Base-by-base conservation (phyloP, 1,140 invertebrate genomes). In the Pissodes strobi region DNA sequence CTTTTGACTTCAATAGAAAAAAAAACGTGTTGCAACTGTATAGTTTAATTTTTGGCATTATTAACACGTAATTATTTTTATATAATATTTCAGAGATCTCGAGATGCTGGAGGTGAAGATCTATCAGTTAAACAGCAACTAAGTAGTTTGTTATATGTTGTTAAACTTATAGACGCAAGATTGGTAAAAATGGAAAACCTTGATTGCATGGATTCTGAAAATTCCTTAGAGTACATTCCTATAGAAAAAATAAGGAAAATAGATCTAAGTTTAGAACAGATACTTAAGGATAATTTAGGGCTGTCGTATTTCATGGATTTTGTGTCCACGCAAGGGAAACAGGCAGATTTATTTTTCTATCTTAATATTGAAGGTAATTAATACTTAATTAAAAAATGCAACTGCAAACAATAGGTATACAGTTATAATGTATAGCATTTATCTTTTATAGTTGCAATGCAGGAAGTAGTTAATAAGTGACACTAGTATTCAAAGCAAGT, bases 51-150 rank as follows among this genome's bases (percentile, higher is more conserved):
- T n/a, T n/a, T n/a, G n/a, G n/a, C n/a, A n/a, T n/a, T n/a, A n/a
- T n/a, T n/a, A n/a, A n/a, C n/a, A n/a, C n/a, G 34, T 19, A 58
- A 23, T 48, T 18, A 1, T 30, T 34, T n/a, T 27, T 21, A 18
- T 55, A 9, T 57, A 17, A 51, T 15, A 21, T 49, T 71, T 75
- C 74, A 89, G 84, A 84, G 92, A 74, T 93, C 92, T 2, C 85
- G 87, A 74, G 93, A 95, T 78, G 88, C 87, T 21, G 92, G 90
- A 1, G 90, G 90, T 4, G 90, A 91, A 67, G 91, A 94, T 75
- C 76, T 90, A 22, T 82, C 86, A 25, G 88, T 95, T 22, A 93
- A 95, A 73, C 92, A 94, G 69, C 93, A 95, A 76, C 76, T 97
- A n/a, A 92, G 90, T 38, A 95, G 92, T 75, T 81, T 97, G 34